Conservation (phyloP, 2,113 vertebrate genomes). For the Rissa tridactyla region DNA sequence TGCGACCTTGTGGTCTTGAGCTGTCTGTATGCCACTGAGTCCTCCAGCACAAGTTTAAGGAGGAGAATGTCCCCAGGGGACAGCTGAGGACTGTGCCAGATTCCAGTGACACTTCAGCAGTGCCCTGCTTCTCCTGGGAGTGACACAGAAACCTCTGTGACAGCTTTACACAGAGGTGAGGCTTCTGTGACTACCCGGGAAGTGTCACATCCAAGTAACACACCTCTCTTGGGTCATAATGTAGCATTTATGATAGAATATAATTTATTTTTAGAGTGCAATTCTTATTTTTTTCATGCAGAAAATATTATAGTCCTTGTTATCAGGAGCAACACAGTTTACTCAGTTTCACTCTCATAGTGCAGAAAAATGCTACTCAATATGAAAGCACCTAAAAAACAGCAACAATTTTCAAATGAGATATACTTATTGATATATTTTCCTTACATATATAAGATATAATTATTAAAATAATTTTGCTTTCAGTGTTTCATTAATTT, state of each 20-base stretch:
- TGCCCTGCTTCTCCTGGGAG: not conserved
- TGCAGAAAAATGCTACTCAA: not conserved
- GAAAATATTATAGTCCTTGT: not conserved
- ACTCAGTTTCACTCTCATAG: accelerated
- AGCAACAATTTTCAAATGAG: not conserved
- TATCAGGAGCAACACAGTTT: not conserved
- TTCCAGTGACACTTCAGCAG: not conserved
- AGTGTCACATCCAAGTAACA: not conserved
- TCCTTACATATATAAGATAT: not conserved
- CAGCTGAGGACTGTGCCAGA: not conserved
- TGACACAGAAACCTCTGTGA: not conserved
- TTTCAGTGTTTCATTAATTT: not conserved
- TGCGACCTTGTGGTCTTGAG: not conserved
- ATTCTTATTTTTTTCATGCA: not conserved
- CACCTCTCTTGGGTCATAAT: not conserved
- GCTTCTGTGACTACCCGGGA: not conserved
- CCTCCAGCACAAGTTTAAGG: not conserved
- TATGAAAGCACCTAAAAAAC: not conserved
- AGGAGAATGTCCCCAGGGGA: not conserved
- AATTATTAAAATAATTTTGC: not conserved
- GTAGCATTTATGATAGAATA: not conserved
- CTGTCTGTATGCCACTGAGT: not conserved
- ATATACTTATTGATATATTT: not conserved
- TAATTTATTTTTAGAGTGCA: not conserved
- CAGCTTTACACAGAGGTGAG: not conserved